These are phyloP conservation scores for Engystomops pustulosus DNA, from an alignment of 2,113 vertebrate species.

Conservation along the genomic window DNA sequence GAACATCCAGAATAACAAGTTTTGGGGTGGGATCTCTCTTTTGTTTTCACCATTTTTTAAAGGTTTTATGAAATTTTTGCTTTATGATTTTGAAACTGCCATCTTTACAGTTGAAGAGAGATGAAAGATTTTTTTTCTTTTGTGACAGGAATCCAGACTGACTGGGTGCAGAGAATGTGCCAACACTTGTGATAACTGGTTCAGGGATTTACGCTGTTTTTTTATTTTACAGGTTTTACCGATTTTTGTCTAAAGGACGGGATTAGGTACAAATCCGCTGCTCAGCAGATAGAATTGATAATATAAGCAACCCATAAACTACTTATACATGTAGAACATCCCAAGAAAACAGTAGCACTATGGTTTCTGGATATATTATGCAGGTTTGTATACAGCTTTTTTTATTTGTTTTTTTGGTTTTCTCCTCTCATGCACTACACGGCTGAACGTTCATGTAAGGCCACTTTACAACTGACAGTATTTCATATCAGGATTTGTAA, in stretches of 20 bases:
- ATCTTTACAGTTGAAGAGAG: conserved; percentile 22
- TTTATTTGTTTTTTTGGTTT: not conserved
- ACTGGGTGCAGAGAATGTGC: conserved; percentile 9
- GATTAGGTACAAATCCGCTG: not conserved
- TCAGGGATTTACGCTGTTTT: conserved; percentile 1
- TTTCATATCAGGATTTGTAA: no score
- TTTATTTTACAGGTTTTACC: not conserved
- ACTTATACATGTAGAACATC: not conserved
- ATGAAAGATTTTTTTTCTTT: conserved; percentile 15
- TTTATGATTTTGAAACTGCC: conserved; percentile 29
- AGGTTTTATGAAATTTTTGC: conserved; percentile 22
- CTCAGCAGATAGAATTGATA: not conserved
- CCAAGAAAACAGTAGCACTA: no score
- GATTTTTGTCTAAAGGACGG: not conserved
- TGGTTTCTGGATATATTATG: no score
- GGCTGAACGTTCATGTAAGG: no score
- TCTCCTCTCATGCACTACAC: not conserved
- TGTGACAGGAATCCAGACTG: conserved; percentile 41
- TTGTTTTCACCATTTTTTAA: conserved; percentile 28
- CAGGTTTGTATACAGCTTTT: no score
- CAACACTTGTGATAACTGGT: conserved; percentile 27
- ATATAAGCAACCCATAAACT: not conserved
- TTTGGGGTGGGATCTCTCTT: conserved; percentile 6
- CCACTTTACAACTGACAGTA: not conserved
- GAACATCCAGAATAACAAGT: conserved; percentile 50